phyloP scores from a whole-genome alignment of 2,113 vertebrate species.

The Tamias sibiricus region DNA sequence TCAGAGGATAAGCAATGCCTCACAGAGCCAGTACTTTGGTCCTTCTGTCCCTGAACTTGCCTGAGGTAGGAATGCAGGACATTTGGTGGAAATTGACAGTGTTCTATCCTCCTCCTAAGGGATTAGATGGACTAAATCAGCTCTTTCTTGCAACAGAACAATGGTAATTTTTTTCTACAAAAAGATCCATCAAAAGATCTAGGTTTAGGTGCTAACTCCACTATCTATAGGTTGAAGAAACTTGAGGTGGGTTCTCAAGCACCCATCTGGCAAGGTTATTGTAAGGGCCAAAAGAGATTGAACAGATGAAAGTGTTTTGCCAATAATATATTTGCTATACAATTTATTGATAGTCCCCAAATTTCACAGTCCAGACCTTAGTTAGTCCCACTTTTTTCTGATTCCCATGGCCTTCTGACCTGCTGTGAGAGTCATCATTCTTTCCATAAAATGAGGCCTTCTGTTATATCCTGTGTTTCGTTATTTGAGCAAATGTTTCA shows the following conservation, averaged over 20 bases:
- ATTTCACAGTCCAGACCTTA: background rate
- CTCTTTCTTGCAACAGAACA: background rate
- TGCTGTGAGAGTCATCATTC: background rate
- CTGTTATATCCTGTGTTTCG: background rate
- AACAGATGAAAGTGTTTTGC: background rate
- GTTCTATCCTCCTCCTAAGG: background rate
- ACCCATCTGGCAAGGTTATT: background rate
- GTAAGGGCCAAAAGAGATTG: background rate
- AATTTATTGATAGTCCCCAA: background rate
- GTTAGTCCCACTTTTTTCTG: background rate
- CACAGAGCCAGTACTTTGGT: background rate
- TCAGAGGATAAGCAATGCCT: background rate
- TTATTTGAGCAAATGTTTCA: background rate
- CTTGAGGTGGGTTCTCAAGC: background rate
- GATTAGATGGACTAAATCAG: background rate
- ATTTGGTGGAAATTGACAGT: background rate
- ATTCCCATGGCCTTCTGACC: background rate
- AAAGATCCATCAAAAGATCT: background rate
- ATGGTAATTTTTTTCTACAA: background rate
- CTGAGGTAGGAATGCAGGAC: background rate
- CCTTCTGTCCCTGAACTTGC: background rate
- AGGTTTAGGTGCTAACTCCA: background rate
- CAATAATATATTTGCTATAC: background rate
- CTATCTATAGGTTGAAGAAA: background rate
- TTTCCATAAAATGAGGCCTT: background rate